These are phyloP conservation scores for Anaspis maculata DNA, from an alignment of 2,888 invertebrate species.

Conservation along the genomic window DNA sequence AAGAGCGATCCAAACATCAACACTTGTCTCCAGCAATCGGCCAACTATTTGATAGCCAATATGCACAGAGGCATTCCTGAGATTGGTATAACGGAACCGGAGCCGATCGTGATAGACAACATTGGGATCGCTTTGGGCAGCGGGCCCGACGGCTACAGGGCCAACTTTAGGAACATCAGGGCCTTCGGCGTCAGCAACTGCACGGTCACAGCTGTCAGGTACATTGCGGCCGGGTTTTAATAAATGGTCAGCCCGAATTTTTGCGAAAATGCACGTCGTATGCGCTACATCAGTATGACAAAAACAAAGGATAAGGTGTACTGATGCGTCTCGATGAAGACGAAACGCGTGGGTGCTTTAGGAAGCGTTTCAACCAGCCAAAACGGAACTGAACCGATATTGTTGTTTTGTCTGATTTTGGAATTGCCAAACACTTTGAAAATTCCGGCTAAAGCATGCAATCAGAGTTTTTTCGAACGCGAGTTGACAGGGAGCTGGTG, in stretches of 20 bases:
- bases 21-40: slow-evolving; percentile 62
- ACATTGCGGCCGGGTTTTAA: slow-evolving; percentile 12
- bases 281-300: too few relatives aligned
- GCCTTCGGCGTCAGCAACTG: slow-evolving; percentile 75
- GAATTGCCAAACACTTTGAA: too few relatives aligned
- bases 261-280: too few relatives aligned
- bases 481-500: too few relatives aligned
- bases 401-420: too few relatives aligned
- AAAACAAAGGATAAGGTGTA: too few relatives aligned
- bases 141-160: slow-evolving; percentile 76
- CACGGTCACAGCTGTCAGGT: slow-evolving; percentile 72
- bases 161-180: slow-evolving; percentile 70
- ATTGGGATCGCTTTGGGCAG: slow-evolving; percentile 70
- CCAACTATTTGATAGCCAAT: slow-evolving; percentile 64
- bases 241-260: not conserved
- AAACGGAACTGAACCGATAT: too few relatives aligned
- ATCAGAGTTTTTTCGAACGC: too few relatives aligned
- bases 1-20: slow-evolving; percentile 62
- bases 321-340: too few relatives aligned
- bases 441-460: too few relatives aligned
- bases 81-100: slow-evolving; percentile 61
- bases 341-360: too few relatives aligned
- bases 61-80: slow-evolving; percentile 69
- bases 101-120: slow-evolving; percentile 76
- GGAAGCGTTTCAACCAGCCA: too few relatives aligned